These are phyloP conservation scores for Loriculus beryllinus DNA, from an alignment of 2,797 vertebrate species.

Conservation along the genomic window DNA sequence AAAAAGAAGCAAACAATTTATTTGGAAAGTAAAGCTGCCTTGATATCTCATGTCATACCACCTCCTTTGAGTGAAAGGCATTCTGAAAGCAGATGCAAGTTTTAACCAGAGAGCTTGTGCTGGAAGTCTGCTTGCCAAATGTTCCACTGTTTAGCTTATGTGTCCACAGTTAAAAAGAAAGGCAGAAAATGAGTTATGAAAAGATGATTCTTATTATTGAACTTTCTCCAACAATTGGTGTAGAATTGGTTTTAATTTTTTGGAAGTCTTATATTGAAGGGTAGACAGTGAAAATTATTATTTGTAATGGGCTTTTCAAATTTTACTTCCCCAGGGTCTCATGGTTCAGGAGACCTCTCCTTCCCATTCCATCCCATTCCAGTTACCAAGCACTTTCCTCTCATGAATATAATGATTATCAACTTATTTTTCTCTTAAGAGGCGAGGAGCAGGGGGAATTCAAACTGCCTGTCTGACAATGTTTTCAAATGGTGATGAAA, in stretches of 20 bases:
- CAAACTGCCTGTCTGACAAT: constrained; percentile 59
- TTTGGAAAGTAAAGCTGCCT: constrained; percentile 23
- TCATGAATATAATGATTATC: constrained; percentile 13
- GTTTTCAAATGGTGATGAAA: constrained; percentile 66
- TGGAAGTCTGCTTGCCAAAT: constrained; percentile 57
- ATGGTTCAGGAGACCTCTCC: neutral
- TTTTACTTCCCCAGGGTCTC: neutral
- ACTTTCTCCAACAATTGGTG: neutral
- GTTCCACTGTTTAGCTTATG: neutral
- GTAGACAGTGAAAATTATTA: neutral
- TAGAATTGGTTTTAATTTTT: constrained; percentile 16
- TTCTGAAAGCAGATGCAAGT: constrained; percentile 36
- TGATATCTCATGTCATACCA: constrained; percentile 12
- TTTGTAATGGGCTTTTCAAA: neutral
- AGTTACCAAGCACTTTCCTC: neutral
- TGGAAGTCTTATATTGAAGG: neutral
- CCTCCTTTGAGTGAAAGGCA: neutral
- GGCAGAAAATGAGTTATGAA: constrained; percentile 7
- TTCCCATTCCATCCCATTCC: neutral
- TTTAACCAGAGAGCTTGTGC: neutral
- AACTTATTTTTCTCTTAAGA: constrained; percentile 38
- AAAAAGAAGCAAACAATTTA: constrained; percentile 15
- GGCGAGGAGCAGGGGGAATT: neutral
- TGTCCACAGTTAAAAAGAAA: constrained; percentile 28
- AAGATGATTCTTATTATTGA: constrained; percentile 25